Evolutionary conservation across 2,797 vertebrate species (phyloP).

Genomic region (Holocentrus rufus): DNA sequence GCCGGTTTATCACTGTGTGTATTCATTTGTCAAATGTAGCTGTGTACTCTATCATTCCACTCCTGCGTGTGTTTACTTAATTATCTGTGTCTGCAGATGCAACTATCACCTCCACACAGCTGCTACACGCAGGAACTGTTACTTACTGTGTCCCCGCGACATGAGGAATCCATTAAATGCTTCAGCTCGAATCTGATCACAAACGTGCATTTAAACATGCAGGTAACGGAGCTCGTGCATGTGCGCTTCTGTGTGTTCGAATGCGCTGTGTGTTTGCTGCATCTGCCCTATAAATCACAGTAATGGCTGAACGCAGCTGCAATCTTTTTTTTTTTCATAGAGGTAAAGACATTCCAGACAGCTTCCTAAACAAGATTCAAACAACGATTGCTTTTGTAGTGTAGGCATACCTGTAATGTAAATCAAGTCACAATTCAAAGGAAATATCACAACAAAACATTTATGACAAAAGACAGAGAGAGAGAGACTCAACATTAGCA

Average conservation of each 20-base stretch:
- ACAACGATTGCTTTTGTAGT: no score
- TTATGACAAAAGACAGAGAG: no score
- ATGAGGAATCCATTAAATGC: constrained; percentile 7
- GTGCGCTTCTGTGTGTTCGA: neutral
- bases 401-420: no score
- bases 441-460: no score
- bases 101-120: constrained; percentile 58
- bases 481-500: no score
- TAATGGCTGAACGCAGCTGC: neutral
- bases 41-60: constrained; percentile 19
- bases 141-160: constrained; percentile 7
- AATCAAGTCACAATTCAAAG: no score
- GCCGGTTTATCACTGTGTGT: constrained; percentile 42
- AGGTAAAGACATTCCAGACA: no score
- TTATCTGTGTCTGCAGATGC: constrained; percentile 39
- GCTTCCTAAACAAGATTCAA: no score
- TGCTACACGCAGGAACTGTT: constrained; percentile 40
- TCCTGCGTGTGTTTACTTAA: constrained; percentile 51
- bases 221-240: neutral
- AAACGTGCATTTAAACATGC: neutral
- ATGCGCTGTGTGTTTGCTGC: neutral
- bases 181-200: constrained; percentile 4
- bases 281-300: neutral
- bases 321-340: neutral
- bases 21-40: constrained; percentile 53